Conservation (phyloP, 2,797 vertebrate species). For the Schizopygopsis malacanthus region DNA sequence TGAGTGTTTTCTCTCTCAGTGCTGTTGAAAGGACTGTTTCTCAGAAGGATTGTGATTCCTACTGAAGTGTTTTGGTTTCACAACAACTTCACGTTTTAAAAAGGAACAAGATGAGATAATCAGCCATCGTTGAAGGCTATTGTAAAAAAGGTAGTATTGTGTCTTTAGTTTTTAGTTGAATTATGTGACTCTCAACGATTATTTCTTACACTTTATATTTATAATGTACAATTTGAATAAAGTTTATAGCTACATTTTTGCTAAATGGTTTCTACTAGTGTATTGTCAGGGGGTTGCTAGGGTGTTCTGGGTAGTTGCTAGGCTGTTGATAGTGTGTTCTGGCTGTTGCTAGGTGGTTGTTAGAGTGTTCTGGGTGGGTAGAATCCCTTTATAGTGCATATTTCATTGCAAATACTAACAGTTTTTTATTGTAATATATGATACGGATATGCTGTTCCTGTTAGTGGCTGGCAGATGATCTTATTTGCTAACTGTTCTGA, state of each 20-base stretch:
- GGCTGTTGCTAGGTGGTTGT: neutral
- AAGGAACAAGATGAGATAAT: neutral
- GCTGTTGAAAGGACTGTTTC: neutral
- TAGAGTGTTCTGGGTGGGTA: too few relatives aligned
- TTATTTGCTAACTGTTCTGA: neutral
- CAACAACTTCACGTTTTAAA: neutral
- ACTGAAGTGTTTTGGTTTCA: conserved; percentile 6
- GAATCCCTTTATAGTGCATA: neutral
- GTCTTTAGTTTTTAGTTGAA: neutral
- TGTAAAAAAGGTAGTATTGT: neutral
- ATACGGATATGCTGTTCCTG: neutral
- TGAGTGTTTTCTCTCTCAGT: neutral
- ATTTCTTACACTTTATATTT: too few relatives aligned
- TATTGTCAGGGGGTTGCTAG: neutral
- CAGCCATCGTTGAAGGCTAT: neutral
- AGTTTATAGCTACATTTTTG: neutral
- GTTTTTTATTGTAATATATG: neutral
- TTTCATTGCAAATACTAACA: neutral
- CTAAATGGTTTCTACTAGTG: neutral
- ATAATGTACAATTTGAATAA: neutral
- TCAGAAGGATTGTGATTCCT: neutral
- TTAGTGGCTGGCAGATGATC: neutral
- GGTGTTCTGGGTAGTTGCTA: neutral
- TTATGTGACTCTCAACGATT: too few relatives aligned
- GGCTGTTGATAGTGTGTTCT: neutral